Evolutionary conservation across 2,797 vertebrate genomes (phyloP).

Genomic region (Rhodeus uyekii): DNA sequence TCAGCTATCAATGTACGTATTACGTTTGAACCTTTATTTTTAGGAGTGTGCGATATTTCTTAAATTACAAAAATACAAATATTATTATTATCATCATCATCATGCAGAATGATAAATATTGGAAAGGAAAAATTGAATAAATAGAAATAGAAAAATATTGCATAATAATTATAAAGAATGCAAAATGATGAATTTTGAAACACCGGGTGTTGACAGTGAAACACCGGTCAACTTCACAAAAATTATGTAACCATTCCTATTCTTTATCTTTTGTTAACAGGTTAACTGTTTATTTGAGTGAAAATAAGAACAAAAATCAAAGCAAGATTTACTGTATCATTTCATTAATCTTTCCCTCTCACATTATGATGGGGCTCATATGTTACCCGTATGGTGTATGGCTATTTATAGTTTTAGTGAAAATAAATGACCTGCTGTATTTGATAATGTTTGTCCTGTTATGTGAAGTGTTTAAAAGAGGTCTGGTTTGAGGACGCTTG

Average conservation of each 20-base stretch:
- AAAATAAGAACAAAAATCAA: not conserved
- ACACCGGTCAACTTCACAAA: not conserved
- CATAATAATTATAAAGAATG: not conserved
- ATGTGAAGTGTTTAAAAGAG: not conserved
- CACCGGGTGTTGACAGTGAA: not conserved
- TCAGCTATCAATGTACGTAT: not conserved
- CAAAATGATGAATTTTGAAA: not conserved
- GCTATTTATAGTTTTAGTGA: conserved; percentile 4
- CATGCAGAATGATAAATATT: no score
- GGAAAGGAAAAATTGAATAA: no score
- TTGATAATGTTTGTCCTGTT: not conserved
- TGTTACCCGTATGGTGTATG: conserved; percentile 11
- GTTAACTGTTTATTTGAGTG: not conserved
- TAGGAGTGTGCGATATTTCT: no score
- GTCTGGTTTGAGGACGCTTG: not conserved
- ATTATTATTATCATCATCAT: no score
- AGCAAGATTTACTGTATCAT: not conserved
- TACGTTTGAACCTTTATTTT: no score
- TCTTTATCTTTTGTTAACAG: not conserved
- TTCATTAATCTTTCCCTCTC: conserved; percentile 20
- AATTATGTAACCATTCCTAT: not conserved
- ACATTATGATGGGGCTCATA: conserved; percentile 11
- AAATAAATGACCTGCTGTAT: conserved; percentile 10
- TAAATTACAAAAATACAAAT: no score
- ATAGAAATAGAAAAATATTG: not conserved